Conservation (phyloP, 2,113 vertebrate species). For the Lanius collurio region DNA sequence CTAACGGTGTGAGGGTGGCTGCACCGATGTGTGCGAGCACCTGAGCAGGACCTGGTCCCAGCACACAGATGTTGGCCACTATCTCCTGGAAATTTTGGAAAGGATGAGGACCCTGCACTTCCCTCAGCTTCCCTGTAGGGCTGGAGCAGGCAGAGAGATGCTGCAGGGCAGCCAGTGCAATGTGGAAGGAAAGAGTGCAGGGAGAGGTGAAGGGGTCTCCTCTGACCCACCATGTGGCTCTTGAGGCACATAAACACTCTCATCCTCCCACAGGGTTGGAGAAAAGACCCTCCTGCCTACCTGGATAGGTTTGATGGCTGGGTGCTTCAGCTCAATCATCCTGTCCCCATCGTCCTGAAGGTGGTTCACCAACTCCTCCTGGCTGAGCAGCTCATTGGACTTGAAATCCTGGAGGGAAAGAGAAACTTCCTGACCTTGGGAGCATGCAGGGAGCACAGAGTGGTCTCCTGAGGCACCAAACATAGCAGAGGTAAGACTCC, state of each 20-base stretch:
- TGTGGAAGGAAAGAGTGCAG: not conserved
- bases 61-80: not conserved
- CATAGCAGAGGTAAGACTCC: not conserved
- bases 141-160: not conserved
- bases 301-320: slow-evolving; percentile 84
- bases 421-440: not conserved
- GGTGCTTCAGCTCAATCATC: slow-evolving; percentile 90
- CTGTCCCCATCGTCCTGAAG: slow-evolving; percentile 91
- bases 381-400: slow-evolving; percentile 84
- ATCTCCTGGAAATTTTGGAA: not conserved
- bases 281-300: slow-evolving; percentile 54
- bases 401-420: slow-evolving; percentile 85
- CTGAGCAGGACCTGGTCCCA: not conserved
- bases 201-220: not conserved
- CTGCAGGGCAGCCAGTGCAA: not conserved
- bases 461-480: not conserved
- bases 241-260: not conserved
- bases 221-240: not conserved
- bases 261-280: not conserved
- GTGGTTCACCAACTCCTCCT: slow-evolving; percentile 88
- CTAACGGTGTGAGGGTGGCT: not conserved
- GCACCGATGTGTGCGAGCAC: not conserved
- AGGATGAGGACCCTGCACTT: not conserved
- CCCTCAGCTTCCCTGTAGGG: not conserved
- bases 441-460: not conserved